Evolutionary conservation across 2,113 vertebrate species (phyloP), one percentile per base, ranked within the genome.

Genomic region (Misgurnus anguillicaudatus): DNA sequence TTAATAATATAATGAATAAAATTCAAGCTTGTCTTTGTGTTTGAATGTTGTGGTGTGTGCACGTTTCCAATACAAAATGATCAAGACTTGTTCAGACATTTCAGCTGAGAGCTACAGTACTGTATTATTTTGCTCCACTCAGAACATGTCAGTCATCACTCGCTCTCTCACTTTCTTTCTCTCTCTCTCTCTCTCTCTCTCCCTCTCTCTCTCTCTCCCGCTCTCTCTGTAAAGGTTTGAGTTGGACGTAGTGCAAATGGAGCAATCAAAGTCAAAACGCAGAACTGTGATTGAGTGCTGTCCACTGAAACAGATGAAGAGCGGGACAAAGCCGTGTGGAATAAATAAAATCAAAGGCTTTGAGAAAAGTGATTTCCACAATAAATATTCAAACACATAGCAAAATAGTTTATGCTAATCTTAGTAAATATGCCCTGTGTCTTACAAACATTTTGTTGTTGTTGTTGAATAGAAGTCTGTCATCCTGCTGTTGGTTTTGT

Each of bases 201-300:
- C 19, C 3, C 24, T 21, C 38, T 31, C 45, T 0, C 9, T 24
- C 21, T 21, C 21, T 36, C 9, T 41, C 4, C 66, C 6, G 57
- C 11, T 57, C 13, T 14, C 47, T 39, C 4, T 17, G 13, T 6
- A 21, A 17, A 42, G 63, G 62, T 57, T 53, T 57, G 11, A 61
- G 71, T 74, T 61, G n/a, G n/a, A 19, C n/a, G 16, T 17, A 65
- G 48, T 63, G n/a, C 51, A 67, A 74, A 47, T 74, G 39, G 57
- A 74, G 57, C 71, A 74, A 61, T 74, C 71, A 73, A 73, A 73
- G 41, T 38, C 13, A 72, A 71, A 60, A 73, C 24, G n/a, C n/a
- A 61, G 57, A 39, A 16, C 36, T 74, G 41, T 61, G 21, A 47
- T 61, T 13, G 71, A 74, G 39, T 31, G 51, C 69, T 61, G 70